Base-by-base conservation (phyloP, 2,888 invertebrate genomes). In the Polyommatus icarus region DNA sequence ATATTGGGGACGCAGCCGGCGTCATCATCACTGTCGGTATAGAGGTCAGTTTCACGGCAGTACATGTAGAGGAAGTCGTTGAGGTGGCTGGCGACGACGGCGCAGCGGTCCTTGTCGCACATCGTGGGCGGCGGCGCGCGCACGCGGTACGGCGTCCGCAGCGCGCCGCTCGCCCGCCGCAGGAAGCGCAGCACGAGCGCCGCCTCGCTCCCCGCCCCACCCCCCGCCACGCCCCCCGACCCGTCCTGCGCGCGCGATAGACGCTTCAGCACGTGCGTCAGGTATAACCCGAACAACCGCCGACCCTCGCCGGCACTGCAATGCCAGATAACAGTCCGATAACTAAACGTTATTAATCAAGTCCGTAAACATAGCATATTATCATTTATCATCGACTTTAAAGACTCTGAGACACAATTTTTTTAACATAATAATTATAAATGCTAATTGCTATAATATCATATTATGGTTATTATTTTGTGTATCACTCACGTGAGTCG, bases 11-110 rank as follows among this genome's bases (percentile, higher is more conserved):
- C 90, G 84, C 92, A 92, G 18, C 91, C 95, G 76, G 96, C 95
- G 80, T 81, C 78, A 84, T 97, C 97, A 79, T 96, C 95, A 77
- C 96, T 95, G 87, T 97, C 97, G 3, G 96, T 95, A 86, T 96
- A 97, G 40, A 97, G 91, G 83, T 98, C 97, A 0, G 98, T 98
- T 90, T 98, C 98, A 78, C 96, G 94, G 87, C 97, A 97, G 90
- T 98, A 98, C 84, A 96, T 94, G 91, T 97, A 97, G 76, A 98
- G 95, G 90, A 97, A 98, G 89, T 98, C 98, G 86, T 97, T 97
- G 76, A 97, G 93, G 83, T 97, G 96, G 89, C 97, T 98, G 1
- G 98, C 97, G 76, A 97, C 96, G 83, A 98, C 96, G 1, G 98
- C 98, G 79, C 97, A 96, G 36, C 97, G 94, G 89, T 98, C 98